Evolutionary conservation across 92 coral and sea anemone genomes (phyloP).

Genomic region (Palythoa grandis): DNA sequence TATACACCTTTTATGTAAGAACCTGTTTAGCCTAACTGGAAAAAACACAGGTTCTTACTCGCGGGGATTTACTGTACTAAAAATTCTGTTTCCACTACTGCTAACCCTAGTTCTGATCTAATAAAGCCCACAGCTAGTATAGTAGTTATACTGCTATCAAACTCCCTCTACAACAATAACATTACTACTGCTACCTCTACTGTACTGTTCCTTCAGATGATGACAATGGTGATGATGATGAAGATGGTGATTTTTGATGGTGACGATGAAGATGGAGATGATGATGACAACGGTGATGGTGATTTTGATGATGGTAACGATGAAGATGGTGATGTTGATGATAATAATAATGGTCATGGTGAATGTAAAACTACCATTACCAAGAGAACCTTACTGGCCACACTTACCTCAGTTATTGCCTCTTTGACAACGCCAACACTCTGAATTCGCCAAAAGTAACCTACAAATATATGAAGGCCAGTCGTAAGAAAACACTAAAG

Average conservation of each 20-base stretch:
- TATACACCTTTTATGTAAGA: no score
- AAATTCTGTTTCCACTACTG: background rate
- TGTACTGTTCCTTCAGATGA: background rate
- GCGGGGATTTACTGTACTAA: no score
- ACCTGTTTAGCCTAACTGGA: no score
- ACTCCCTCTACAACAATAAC: background rate
- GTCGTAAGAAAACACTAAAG: background rate
- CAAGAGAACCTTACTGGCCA: background rate
- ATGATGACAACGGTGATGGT: no score
- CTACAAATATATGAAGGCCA: slow-evolving; percentile 29
- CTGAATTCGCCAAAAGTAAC: slow-evolving; percentile 81
- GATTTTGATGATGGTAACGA: no score
- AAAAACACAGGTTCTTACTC: no score
- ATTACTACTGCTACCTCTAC: background rate
- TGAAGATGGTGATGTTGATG: background rate
- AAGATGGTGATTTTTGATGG: no score
- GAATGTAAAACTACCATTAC: background rate
- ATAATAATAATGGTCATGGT: background rate
- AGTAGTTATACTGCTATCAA: no score
- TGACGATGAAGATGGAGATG: no score
- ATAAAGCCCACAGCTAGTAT: background rate
- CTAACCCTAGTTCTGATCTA: background rate
- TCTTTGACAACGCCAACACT: slow-evolving; percentile 97
- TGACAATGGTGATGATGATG: no score
- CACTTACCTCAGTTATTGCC: slow-evolving; percentile 83